Percentiles rank a stretch among this genome's conserved stretches.
phyloP scores from a whole-genome alignment of 2,113 vertebrate species.

The Trichechus manatus region DNA sequence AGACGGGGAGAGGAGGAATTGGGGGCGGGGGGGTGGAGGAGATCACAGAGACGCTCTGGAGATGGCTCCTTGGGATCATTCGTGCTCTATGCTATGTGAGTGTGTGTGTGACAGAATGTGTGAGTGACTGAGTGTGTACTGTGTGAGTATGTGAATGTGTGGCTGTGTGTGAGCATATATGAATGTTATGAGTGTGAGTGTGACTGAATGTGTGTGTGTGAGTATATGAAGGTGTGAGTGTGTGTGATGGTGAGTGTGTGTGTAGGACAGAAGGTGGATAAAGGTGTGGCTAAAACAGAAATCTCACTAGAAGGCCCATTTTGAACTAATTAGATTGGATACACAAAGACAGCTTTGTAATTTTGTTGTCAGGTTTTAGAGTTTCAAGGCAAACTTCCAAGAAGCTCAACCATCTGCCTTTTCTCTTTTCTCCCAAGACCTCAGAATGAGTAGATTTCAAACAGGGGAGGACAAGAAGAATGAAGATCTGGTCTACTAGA shows the following conservation, averaged over 20 bases:
- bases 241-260: not conserved
- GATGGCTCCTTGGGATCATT: not conserved
- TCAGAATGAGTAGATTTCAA: not conserved
- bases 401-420: not conserved
- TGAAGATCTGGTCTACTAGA: not conserved
- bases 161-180: not conserved
- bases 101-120: too few species aligned
- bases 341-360: not conserved
- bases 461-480: not conserved
- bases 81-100: rapidly evolving
- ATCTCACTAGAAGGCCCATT: not conserved
- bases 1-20: too few species aligned
- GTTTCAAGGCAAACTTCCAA: not conserved
- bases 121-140: not conserved
- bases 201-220: not conserved
- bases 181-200: not conserved
- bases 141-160: not conserved
- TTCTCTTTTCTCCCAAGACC: not conserved
- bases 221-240: not conserved
- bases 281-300: not conserved
- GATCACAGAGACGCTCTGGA: not conserved
- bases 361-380: not conserved
- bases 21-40: not conserved
- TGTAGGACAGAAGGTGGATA: not conserved
- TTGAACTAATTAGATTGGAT: not conserved